These are phyloP conservation scores for Esperia sulphurella DNA, from an alignment of 2,888 invertebrate genomes.

Conservation along the genomic window DNA sequence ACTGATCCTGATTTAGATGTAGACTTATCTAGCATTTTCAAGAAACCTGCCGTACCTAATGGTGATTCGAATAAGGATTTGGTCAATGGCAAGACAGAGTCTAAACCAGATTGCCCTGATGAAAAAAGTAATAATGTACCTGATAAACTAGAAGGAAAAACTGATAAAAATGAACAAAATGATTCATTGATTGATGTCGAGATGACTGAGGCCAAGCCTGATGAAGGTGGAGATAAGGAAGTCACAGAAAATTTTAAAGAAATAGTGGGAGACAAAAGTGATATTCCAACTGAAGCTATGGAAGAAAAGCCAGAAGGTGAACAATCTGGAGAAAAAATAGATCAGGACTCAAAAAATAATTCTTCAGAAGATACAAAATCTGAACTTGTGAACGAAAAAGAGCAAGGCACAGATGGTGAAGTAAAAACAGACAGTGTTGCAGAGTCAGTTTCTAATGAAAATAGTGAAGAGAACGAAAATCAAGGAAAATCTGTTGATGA, in stretches of 20 bases:
- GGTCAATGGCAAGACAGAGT: slow-evolving; percentile 18
- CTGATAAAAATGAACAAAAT: slow-evolving; percentile 4
- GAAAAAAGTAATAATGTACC: slow-evolving; percentile 5
- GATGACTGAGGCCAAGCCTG: slow-evolving; percentile 9
- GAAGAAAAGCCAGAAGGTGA: slow-evolving; percentile 1
- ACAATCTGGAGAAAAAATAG: not conserved
- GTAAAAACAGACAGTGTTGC: slow-evolving; percentile 9
- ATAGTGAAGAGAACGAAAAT: not conserved
- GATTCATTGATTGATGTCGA: slow-evolving; percentile 4
- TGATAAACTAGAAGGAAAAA: slow-evolving; percentile 2
- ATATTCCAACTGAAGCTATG: not conserved
- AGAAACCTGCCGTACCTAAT: slow-evolving; percentile 9
- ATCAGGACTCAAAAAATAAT: not conserved
- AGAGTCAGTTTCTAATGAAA: not conserved
- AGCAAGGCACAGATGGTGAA: slow-evolving; percentile 4
- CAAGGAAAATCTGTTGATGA: not conserved
- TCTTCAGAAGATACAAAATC: not conserved
- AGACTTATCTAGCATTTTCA: not conserved
- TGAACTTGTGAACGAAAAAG: not conserved
- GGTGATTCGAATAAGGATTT: slow-evolving; percentile 16
- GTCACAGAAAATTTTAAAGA: slow-evolving; percentile 17
- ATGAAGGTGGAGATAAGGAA: slow-evolving; percentile 12
- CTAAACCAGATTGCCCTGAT: not conserved
- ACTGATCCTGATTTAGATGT: slow-evolving; percentile 22
- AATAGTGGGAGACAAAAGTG: slow-evolving; percentile 5